Conservation (phyloP, 35 echinoderm and acorn worm genomes). For the Nesometra sesokonis region DNA sequence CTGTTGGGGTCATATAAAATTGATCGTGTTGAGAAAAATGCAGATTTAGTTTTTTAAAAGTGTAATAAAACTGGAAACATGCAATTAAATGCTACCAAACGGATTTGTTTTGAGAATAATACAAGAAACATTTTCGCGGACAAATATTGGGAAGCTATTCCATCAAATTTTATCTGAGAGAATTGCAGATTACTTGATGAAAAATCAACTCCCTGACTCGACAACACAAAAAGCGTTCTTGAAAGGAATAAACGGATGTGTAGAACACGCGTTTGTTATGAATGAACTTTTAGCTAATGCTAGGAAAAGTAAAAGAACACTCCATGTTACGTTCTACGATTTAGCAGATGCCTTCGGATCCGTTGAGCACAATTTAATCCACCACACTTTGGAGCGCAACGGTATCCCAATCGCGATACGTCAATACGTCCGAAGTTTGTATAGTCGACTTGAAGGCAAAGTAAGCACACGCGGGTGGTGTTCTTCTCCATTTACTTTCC, state of each 20-base stretch:
- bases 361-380: constrained; percentile 31
- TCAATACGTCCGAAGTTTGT: not conserved
- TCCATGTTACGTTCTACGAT: constrained; percentile 33
- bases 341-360: constrained; percentile 31
- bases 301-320: constrained; percentile 24
- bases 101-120: constrained; percentile 17
- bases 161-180: constrained; percentile 36
- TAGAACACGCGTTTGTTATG: constrained; percentile 36
- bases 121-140: constrained; percentile 7
- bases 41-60: not conserved
- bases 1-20: constrained; percentile 21
- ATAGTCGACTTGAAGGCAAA: constrained; percentile 1
- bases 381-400: constrained; percentile 10
- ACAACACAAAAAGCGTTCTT: constrained; percentile 20
- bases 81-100: not conserved
- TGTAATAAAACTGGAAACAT: constrained; percentile 12
- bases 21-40: not conserved
- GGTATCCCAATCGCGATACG: not conserved
- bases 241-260: too few relatives aligned
- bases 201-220: constrained; percentile 16
- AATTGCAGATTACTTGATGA: not conserved
- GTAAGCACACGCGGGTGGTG: not conserved
- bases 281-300: constrained; percentile 33
- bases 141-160: constrained; percentile 29
- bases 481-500: constrained; percentile 3